Evolutionary conservation across 1,140 invertebrate species (phyloP).

Genomic region (Drosophila tsacasi): DNA sequence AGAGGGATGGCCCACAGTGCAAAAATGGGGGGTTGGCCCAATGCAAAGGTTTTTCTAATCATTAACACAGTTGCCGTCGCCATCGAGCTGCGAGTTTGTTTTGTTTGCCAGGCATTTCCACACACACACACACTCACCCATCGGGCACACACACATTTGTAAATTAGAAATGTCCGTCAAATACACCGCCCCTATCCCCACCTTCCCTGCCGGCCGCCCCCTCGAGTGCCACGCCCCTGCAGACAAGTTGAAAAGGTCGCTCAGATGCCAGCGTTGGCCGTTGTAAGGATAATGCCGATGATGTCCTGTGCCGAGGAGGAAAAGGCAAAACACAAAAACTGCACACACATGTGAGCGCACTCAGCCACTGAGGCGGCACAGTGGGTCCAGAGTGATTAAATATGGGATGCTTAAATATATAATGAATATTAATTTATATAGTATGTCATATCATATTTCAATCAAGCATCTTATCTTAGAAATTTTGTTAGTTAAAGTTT

Average conservation of each 20-base stretch:
- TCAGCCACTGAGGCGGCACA: constrained; percentile 17
- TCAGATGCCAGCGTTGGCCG: constrained; percentile 51
- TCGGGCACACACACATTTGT: constrained; percentile 54
- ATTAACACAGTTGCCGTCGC: constrained; percentile 76
- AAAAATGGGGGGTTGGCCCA: constrained; percentile 17
- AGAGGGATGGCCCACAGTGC: constrained; percentile 6
- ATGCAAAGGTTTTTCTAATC: constrained; percentile 80
- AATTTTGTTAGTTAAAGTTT: too few species aligned
- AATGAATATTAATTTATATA: too few species aligned
- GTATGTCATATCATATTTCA: too few species aligned
- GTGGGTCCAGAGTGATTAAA: background rate
- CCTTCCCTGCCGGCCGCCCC: background rate
- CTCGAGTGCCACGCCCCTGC: constrained; percentile 23
- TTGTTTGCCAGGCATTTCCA: constrained; percentile 59
- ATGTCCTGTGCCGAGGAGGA: constrained; percentile 52
- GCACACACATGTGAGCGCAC: constrained; percentile 18
- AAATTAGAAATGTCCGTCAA: constrained; percentile 85
- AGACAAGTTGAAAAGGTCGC: constrained; percentile 66
- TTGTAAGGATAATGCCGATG: constrained; percentile 77
- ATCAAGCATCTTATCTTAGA: too few species aligned
- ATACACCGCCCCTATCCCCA: constrained; percentile 1
- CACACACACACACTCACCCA: constrained; percentile 19
- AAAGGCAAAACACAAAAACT: constrained; percentile 32
- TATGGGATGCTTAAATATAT: too few species aligned
- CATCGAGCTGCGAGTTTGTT: constrained; percentile 53